Evolutionary conservation across 2,113 vertebrate genomes (phyloP).

Genomic region (Physeter macrocephalus): DNA sequence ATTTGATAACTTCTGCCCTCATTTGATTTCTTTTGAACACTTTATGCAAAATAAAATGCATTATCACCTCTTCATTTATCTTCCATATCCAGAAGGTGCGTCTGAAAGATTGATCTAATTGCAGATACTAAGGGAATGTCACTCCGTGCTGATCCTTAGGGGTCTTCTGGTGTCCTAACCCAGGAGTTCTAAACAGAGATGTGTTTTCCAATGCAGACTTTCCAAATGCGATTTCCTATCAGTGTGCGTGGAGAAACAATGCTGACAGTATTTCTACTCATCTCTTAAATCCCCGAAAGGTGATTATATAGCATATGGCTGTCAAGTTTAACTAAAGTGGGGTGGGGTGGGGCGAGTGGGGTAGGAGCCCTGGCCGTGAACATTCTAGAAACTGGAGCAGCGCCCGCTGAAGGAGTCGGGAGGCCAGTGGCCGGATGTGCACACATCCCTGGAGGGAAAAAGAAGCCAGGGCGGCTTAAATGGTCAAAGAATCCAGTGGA

Average conservation of each 20-base stretch:
- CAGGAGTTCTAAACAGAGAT: not conserved
- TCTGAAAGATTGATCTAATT: not conserved
- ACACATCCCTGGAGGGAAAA: not conserved
- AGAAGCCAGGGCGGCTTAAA: not conserved
- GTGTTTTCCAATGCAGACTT: not conserved
- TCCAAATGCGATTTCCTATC: not conserved
- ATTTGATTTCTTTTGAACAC: not conserved
- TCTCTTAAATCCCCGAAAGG: not conserved
- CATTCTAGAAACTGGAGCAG: not conserved
- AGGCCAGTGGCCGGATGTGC: not conserved
- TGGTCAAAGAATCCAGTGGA: slow-evolving; percentile 51
- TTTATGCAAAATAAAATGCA: not conserved
- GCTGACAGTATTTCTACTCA: not conserved
- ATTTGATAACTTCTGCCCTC: not conserved
- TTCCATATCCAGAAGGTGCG: slow-evolving; percentile 1
- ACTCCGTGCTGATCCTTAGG: not conserved
- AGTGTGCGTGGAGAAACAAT: not conserved
- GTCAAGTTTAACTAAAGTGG: not conserved
- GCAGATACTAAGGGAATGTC: not conserved
- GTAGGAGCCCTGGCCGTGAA: not conserved
- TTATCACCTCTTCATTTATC: not conserved
- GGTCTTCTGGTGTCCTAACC: not conserved
- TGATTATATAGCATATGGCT: not conserved
- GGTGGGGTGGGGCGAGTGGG: not conserved
- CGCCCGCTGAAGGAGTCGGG: slow-evolving; percentile 10